phyloP scores from a whole-genome alignment of 2,888 invertebrate species.

The Neoaliturus tenellus region DNA sequence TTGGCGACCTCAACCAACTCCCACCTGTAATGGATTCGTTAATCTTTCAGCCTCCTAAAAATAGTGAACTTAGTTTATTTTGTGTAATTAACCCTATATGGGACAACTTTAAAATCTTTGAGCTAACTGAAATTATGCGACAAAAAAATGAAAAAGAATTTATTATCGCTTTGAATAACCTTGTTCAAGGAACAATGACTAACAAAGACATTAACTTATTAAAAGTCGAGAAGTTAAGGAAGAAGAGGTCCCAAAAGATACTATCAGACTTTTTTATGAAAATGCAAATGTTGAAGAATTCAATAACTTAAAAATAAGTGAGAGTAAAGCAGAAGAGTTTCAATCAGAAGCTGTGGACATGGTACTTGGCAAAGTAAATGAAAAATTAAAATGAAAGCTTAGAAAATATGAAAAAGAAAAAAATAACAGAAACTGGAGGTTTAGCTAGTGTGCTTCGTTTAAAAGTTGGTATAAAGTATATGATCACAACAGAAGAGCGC shows the following conservation, averaged over 20 bases:
- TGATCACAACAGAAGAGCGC: conserved; percentile 63
- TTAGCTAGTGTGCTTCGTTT: conserved; percentile 62
- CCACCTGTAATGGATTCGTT: conserved; percentile 67
- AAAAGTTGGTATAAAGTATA: conserved; percentile 66
- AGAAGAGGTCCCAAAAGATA: conserved; percentile 60
- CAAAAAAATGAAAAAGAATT: conserved; percentile 67
- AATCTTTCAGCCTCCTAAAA: conserved; percentile 62
- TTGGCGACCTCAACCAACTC: conserved; percentile 70
- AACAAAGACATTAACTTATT: neutral
- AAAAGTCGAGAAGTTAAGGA: conserved; percentile 24
- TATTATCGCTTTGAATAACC: conserved; percentile 65
- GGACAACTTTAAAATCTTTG: conserved; percentile 62
- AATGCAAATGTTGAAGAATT: conserved; percentile 31
- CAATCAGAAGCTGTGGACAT: conserved; percentile 56
- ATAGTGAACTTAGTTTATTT: neutral
- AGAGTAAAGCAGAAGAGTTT: conserved; percentile 6
- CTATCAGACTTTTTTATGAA: conserved; percentile 36
- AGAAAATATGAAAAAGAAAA: conserved; percentile 59
- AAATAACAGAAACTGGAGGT: conserved; percentile 63
- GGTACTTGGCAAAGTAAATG: conserved; percentile 57
- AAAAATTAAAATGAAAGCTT: conserved; percentile 50
- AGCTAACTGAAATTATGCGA: conserved; percentile 68
- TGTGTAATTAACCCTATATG: neutral
- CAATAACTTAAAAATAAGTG: neutral
- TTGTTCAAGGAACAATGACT: conserved; percentile 64